Base-by-base conservation (phyloP, 2,888 invertebrate species). In the Oscheius sp. region DNA sequence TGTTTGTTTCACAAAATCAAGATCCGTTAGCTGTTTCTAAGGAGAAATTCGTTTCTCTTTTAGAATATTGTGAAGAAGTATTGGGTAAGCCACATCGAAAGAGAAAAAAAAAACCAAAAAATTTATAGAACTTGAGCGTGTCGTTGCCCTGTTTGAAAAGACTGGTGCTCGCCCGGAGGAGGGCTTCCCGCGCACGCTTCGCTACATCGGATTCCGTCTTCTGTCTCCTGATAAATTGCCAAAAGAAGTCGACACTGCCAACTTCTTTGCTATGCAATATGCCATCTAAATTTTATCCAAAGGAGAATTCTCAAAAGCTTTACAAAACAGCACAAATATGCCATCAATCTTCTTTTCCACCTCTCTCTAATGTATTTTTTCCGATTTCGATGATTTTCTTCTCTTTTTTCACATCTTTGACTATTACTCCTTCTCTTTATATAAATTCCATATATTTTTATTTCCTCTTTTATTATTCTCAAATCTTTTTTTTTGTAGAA, bases 161-260 rank as follows among this genome's bases (percentile, higher is more conserved):
- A 43, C 76, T 3, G 69, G 73, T 35, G 25, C 74, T 56, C 68
- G 71, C 7, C 70, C 76, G 18, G 76, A 80, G 27, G 76, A 80
- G 46, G 81, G 81, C 45, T 83, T 83, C 75, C 77, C 81, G 7
- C 64, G 77, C n/a, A 81, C 81, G 27, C 80, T 83, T 23, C 83
- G 81, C 46, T 81, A 83, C 72, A 77, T 83, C 58, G 83, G 83
- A 21, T 83, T 83, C 80, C 80, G 83, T 69, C 64, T 76, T 49
- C 68, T 80, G 46, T 73, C 81, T 13, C 77, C 81, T 52, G 79
- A 81, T 45, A 69, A 72, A 29, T 72, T 80, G 49, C 83, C 81
- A 23, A 74, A 35, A 5, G 21, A 53, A 3, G 71, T 81, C 25
- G 75, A 77, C 61, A 23, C 81, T 27, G 72, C 73, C 29, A 63